These are phyloP conservation scores for Andrena dorsata DNA, from an alignment of 2,888 invertebrate species.

Conservation along the genomic window DNA sequence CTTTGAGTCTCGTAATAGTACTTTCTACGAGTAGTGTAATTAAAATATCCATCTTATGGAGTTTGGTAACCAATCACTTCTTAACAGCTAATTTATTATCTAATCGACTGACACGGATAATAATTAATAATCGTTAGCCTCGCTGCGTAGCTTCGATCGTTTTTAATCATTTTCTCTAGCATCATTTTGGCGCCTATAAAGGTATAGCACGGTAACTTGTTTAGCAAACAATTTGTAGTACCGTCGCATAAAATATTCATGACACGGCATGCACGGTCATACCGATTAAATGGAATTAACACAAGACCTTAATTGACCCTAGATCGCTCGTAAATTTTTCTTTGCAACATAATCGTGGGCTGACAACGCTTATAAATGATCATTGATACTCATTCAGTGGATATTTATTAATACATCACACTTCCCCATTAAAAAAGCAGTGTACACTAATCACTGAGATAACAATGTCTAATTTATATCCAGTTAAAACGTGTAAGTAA, in stretches of 20 bases:
- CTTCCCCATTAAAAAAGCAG: too few species aligned
- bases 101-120: neutral
- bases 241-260: constrained; percentile 50
- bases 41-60: too few species aligned
- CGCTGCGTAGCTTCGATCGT: constrained; percentile 1
- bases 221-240: constrained; percentile 52
- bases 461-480: too few species aligned
- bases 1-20: too few species aligned
- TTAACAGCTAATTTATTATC: neutral
- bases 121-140: neutral
- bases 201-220: constrained; percentile 5
- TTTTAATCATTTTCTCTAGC: constrained; percentile 4
- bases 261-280: neutral
- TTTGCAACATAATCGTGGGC: constrained; percentile 8
- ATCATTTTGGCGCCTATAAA: neutral
- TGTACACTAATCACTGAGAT: too few species aligned
- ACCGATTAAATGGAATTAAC: constrained; percentile 30
- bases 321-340: constrained; percentile 11
- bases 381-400: neutral
- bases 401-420: neutral
- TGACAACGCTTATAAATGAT: neutral
- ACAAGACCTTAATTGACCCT: constrained; percentile 17
- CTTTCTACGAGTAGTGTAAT: too few species aligned
- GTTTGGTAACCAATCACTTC: too few species aligned
- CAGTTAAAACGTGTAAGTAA: too few species aligned